Evolutionary conservation across 2,888 invertebrate species (phyloP).

Genomic region (Temnothorax rugatulus): DNA sequence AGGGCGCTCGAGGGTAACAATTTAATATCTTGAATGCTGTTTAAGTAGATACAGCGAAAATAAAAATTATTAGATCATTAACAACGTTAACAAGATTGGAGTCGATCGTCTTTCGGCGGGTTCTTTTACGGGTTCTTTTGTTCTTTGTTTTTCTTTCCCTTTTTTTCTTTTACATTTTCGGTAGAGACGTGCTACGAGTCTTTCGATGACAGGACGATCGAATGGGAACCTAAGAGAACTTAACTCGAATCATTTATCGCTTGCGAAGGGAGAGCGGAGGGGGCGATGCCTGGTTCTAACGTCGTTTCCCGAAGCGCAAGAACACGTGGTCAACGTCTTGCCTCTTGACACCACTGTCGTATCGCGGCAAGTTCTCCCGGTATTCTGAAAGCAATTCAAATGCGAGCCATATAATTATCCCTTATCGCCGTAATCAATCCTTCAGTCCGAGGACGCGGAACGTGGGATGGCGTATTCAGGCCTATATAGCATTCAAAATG

Average conservation of each 20-base stretch:
- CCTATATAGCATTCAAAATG: background rate
- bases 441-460: background rate
- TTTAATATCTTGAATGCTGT: constrained; percentile 20
- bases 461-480: background rate
- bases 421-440: background rate
- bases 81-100: background rate
- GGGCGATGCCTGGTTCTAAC: constrained; percentile 85
- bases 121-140: background rate
- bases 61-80: background rate
- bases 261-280: constrained; percentile 39
- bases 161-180: background rate
- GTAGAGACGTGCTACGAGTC: constrained; percentile 14
- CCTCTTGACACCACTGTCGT: constrained; percentile 92
- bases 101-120: constrained; percentile 2
- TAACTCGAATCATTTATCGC: constrained; percentile 49
- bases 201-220: constrained; percentile 36
- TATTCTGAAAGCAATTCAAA: constrained; percentile 80
- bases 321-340: constrained; percentile 97
- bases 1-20: constrained; percentile 1
- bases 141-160: background rate
- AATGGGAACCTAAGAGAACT: constrained; percentile 20
- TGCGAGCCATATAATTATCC: background rate
- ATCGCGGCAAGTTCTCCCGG: constrained; percentile 82
- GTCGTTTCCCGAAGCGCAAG: constrained; percentile 94
- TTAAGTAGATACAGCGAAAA: background rate